Conservation (phyloP, 2,888 invertebrate species). For the Hanleya hanleyi region DNA sequence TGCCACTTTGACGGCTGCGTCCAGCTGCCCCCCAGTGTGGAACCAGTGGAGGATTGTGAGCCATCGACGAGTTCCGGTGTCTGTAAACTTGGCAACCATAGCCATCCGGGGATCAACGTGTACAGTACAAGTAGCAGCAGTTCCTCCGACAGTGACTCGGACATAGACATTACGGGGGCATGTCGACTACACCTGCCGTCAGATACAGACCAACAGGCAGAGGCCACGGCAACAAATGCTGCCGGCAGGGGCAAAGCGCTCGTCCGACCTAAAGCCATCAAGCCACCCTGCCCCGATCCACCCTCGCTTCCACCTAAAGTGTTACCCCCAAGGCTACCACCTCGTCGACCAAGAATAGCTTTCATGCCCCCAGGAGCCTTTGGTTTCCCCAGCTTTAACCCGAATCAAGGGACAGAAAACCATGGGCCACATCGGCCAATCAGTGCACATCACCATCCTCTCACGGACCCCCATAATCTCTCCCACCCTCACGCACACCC, state of each 20-base stretch:
- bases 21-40: not conserved
- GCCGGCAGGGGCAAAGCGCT: not conserved
- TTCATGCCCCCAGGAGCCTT: not conserved
- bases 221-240: not conserved
- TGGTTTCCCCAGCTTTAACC: too few species aligned
- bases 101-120: not conserved
- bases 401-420: not conserved
- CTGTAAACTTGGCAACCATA: not conserved
- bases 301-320: not conserved
- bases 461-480: not conserved
- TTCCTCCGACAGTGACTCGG: not conserved
- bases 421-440: not conserved
- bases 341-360: not conserved
- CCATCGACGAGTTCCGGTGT: not conserved
- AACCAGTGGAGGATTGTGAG: not conserved
- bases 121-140: not conserved
- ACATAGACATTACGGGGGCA: not conserved
- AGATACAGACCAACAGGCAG: not conserved
- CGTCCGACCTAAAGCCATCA: not conserved
- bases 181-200: not conserved
- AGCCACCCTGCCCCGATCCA: not conserved
- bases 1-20: not conserved
- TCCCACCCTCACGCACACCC: not conserved
- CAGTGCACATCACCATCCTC: not conserved
- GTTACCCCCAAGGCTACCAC: not conserved